A percentile compares a stretch with the other conserved stretches of the same genome.
Evolutionary conservation across 1,140 invertebrate species (phyloP).

Genomic region (Drosophila navojoa): DNA sequence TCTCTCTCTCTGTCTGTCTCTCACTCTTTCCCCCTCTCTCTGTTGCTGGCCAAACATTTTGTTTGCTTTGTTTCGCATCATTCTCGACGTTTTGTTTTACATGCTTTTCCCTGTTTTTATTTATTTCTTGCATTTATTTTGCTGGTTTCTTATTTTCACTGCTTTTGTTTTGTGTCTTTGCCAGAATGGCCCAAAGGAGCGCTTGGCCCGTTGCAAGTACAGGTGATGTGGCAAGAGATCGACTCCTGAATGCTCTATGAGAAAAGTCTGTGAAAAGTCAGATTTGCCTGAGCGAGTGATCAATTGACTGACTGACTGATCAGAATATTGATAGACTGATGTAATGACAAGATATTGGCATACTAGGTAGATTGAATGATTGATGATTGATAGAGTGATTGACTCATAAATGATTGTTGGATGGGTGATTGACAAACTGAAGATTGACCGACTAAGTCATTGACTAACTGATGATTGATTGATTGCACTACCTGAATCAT

Average conservation of each 20-base stretch:
- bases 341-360: no score
- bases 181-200: neutral
- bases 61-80: slow-evolving; percentile 3
- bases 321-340: no score
- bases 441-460: no score
- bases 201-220: neutral
- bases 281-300: no score
- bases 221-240: neutral
- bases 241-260: neutral
- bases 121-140: slow-evolving; percentile 1
- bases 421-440: neutral
- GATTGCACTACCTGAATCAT: no score
- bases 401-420: neutral
- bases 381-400: no score
- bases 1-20: neutral
- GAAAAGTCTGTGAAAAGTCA: no score
- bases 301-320: neutral
- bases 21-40: neutral
- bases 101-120: neutral
- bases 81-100: slow-evolving; percentile 3
- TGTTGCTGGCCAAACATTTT: slow-evolving; percentile 17
- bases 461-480: no score
- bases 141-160: neutral
- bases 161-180: neutral
- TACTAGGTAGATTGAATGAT: no score